A percentile compares a stretch with the other conserved stretches of the same genome.
Conservation (phyloP, 1,140 invertebrate species). For the Conus ventricosus region DNA sequence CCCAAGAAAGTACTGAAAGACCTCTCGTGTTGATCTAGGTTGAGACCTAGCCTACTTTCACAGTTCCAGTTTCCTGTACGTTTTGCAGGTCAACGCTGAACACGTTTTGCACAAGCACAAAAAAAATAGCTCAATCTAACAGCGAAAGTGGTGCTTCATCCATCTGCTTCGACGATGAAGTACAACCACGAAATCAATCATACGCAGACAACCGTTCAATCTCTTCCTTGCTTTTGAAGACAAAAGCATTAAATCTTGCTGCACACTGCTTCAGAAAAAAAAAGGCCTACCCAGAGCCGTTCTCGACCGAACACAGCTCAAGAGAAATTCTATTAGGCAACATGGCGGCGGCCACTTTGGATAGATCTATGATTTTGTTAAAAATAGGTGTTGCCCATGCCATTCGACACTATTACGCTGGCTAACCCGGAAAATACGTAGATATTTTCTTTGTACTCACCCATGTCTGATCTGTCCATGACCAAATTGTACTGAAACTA, state of each 20-base stretch:
- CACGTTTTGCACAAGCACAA: not conserved
- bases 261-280: too few relatives aligned
- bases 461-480: conserved; percentile 58
- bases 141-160: too few relatives aligned
- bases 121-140: too few relatives aligned
- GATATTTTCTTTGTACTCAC: conserved; percentile 35
- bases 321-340: not conserved
- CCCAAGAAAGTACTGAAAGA: not conserved
- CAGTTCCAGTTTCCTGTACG: not conserved
- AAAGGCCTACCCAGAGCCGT: not conserved
- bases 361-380: not conserved
- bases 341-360: conserved; percentile 1
- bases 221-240: too few relatives aligned
- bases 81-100: not conserved
- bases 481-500: not conserved
- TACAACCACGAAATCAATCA: too few relatives aligned
- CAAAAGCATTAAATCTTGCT: too few relatives aligned
- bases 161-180: too few relatives aligned
- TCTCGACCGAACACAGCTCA: not conserved
- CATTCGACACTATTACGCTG: too few relatives aligned
- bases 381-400: not conserved
- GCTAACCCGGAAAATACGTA: too few relatives aligned
- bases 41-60: not conserved
- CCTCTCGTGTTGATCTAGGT: not conserved
- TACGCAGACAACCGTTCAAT: too few relatives aligned